Evolutionary conservation across 2,888 invertebrate genomes (phyloP).

Genomic region (Oligia latruncula): DNA sequence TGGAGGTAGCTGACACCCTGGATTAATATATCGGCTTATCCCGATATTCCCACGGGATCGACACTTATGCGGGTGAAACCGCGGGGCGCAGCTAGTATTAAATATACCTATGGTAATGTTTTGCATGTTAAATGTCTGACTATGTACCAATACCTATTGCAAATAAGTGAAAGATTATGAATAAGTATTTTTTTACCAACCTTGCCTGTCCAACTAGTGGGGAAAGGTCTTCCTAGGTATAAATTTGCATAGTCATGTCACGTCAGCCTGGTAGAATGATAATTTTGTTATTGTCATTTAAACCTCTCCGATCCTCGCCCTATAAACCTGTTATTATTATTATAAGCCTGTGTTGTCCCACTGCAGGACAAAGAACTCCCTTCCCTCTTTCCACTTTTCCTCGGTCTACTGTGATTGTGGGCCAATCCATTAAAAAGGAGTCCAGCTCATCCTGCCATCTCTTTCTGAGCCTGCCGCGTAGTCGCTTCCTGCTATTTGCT

Average conservation of each 20-base stretch:
- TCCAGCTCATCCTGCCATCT: neutral
- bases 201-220: neutral
- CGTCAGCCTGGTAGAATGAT: neutral
- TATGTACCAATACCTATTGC: neutral
- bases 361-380: neutral
- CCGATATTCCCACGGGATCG: too few species aligned
- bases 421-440: too few species aligned
- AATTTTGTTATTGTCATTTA: neutral
- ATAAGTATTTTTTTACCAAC: neutral
- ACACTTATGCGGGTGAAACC: too few species aligned
- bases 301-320: neutral
- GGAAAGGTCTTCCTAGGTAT: neutral
- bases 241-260: neutral
- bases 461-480: too few species aligned
- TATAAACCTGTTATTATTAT: neutral
- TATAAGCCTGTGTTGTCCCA: neutral
- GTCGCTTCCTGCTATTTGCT: neutral
- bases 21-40: too few species aligned
- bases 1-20: too few species aligned
- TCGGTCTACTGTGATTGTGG: too few species aligned
- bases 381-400: neutral
- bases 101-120: neutral
- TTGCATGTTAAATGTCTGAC: neutral
- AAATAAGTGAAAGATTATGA: too few species aligned
- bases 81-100: too few species aligned